Conservation (phyloP, 2,797 vertebrate species). For the Anisognathus igniventris region DNA sequence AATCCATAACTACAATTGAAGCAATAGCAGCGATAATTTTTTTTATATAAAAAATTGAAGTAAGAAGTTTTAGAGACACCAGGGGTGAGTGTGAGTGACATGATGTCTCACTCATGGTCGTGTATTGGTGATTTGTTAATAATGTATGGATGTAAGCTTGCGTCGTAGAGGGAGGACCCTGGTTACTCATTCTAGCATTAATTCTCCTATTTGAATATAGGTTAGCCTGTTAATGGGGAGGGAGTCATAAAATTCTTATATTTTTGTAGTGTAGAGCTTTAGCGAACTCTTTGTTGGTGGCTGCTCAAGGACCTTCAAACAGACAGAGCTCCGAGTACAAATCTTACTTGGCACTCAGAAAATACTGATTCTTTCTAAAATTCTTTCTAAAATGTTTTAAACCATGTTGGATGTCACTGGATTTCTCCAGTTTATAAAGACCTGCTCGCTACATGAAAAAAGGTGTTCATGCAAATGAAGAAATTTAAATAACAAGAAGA, state of each 20-base stretch:
- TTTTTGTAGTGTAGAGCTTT: no score
- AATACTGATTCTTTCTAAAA: neutral
- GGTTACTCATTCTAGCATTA: no score
- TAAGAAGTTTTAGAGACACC: neutral
- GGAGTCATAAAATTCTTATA: no score
- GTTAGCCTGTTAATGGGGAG: no score
- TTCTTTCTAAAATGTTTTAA: neutral
- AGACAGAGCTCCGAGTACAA: neutral
- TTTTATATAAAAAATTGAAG: neutral
- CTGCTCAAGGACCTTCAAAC: neutral
- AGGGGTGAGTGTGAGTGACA: neutral
- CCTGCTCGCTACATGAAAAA: neutral
- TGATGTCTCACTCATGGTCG: accelerated
- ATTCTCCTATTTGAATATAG: no score
- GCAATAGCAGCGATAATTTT: neutral
- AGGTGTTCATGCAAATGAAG: neutral
- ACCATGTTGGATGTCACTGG: accelerated
- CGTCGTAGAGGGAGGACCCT: no score
- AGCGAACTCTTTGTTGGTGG: no score
- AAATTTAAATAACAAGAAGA: neutral
- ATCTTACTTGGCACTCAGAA: neutral
- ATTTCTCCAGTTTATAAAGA: neutral
- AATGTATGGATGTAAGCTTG: no score
- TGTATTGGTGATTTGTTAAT: no score
- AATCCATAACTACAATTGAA: neutral